These are phyloP conservation scores for Eupithecia dodoneata DNA, from an alignment of 2,888 invertebrate species.

Conservation along the genomic window DNA sequence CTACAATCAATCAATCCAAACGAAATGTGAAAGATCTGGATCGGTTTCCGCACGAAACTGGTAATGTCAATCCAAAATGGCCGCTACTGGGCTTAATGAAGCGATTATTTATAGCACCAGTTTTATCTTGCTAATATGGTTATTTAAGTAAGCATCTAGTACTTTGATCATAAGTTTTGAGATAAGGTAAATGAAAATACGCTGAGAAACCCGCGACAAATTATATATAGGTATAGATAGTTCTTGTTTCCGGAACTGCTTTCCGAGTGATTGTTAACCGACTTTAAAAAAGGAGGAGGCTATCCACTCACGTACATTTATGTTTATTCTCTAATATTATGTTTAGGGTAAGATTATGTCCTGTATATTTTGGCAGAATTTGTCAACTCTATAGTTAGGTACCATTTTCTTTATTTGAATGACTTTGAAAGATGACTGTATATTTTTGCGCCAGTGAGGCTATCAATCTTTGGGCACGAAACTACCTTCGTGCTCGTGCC, in stretches of 20 bases:
- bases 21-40: slow-evolving; percentile 38
- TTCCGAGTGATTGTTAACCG: not conserved
- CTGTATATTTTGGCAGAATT: not conserved
- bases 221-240: not conserved
- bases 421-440: no score
- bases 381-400: not conserved
- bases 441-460: not conserved
- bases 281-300: not conserved
- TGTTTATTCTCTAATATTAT: not conserved
- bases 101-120: slow-evolving; percentile 44
- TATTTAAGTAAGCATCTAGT: slow-evolving; percentile 37
- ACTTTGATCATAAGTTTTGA: slow-evolving; percentile 26
- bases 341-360: not conserved
- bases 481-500: slow-evolving; percentile 5
- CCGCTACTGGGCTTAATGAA: slow-evolving; percentile 53
- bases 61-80: slow-evolving; percentile 55
- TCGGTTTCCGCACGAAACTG: slow-evolving; percentile 50
- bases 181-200: not conserved
- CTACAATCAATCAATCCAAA: slow-evolving; percentile 50
- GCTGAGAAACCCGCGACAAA: not conserved
- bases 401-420: not conserved
- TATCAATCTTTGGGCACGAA: not conserved
- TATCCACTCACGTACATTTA: not conserved
- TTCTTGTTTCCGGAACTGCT: not conserved
- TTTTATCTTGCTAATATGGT: slow-evolving; percentile 29